phyloP scores from a whole-genome alignment of 1,140 invertebrate genomes.

The Harpegnathos saltator region DNA sequence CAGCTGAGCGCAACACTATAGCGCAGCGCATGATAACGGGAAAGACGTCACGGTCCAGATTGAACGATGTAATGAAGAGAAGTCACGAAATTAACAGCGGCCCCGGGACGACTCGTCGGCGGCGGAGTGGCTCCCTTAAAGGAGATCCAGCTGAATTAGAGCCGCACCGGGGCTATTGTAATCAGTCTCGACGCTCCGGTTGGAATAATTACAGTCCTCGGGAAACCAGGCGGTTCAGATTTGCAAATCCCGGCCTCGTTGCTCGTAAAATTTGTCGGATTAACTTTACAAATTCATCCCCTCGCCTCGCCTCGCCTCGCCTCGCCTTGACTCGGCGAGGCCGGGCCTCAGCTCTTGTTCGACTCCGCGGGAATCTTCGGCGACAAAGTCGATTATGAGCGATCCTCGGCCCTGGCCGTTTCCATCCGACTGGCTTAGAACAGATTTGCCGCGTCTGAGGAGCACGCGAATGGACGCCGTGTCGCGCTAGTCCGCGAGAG shows the following conservation, averaged over 20 bases:
- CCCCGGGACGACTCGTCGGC: background rate
- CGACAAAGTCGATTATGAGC: conserved; percentile 55
- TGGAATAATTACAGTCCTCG: conserved; percentile 48
- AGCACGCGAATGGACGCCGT: too few species aligned
- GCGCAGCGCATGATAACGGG: background rate
- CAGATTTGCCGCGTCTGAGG: background rate
- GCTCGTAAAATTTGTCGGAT: conserved; percentile 59
- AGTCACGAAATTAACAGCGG: conserved; percentile 38
- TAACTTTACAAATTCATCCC: conserved; percentile 62
- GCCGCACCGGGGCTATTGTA: conserved; percentile 48
- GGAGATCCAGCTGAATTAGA: conserved; percentile 54
- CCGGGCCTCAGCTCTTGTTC: background rate
- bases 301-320: conserved; percentile 15
- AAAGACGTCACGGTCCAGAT: background rate
- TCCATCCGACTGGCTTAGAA: conserved; percentile 4
- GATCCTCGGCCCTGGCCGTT: background rate
- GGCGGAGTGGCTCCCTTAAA: conserved; percentile 41
- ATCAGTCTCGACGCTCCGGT: conserved; percentile 56
- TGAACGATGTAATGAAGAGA: conserved; percentile 27
- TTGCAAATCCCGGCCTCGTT: conserved; percentile 58
- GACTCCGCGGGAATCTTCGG: background rate
- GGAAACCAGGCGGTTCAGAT: conserved; percentile 50
- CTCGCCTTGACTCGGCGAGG: too few species aligned
- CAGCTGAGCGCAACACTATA: background rate
- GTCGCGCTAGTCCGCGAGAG: too few species aligned